phyloP scores from a whole-genome alignment of 1,140 invertebrate genomes.

The Hormaphis cornu region DNA sequence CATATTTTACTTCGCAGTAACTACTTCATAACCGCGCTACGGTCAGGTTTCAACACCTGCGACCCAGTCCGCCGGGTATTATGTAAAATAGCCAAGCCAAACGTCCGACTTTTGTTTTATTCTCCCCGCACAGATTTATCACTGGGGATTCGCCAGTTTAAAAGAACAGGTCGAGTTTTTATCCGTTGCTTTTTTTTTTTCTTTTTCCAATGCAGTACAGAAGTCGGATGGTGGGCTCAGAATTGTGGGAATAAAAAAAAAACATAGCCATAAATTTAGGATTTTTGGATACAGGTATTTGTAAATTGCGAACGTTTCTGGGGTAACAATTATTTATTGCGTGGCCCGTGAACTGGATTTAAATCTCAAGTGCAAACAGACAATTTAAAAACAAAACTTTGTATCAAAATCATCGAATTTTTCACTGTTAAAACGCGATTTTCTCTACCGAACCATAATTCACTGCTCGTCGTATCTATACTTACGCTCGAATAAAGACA shows the following conservation, averaged over 20 bases:
- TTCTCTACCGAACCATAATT: too few species aligned
- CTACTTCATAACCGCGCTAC: background rate
- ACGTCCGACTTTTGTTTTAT: slow-evolving; percentile 28
- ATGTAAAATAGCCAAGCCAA: slow-evolving; percentile 24
- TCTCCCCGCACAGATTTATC: slow-evolving; percentile 27
- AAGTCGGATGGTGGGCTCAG: background rate
- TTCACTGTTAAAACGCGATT: background rate
- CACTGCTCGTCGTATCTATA: too few species aligned
- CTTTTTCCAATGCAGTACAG: background rate
- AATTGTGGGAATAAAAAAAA: background rate
- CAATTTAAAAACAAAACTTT: slow-evolving; percentile 26
- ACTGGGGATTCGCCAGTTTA: slow-evolving; percentile 3
- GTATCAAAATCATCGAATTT: background rate
- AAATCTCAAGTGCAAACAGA: background rate
- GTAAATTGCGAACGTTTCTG: slow-evolving; percentile 6
- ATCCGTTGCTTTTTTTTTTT: slow-evolving; percentile 18
- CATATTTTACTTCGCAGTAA: slow-evolving; percentile 9
- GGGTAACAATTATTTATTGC: slow-evolving; percentile 23
- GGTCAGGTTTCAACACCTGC: slow-evolving; percentile 25
- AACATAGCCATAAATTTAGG: slow-evolving; percentile 17
- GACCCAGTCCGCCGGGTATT: background rate
- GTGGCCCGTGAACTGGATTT: background rate
- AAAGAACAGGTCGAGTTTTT: slow-evolving; percentile 11
- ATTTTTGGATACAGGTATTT: slow-evolving; percentile 26
- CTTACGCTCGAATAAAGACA: too few species aligned